Base-by-base conservation (phyloP, 2,888 invertebrate genomes). In the Sphecodes monilicornis region DNA sequence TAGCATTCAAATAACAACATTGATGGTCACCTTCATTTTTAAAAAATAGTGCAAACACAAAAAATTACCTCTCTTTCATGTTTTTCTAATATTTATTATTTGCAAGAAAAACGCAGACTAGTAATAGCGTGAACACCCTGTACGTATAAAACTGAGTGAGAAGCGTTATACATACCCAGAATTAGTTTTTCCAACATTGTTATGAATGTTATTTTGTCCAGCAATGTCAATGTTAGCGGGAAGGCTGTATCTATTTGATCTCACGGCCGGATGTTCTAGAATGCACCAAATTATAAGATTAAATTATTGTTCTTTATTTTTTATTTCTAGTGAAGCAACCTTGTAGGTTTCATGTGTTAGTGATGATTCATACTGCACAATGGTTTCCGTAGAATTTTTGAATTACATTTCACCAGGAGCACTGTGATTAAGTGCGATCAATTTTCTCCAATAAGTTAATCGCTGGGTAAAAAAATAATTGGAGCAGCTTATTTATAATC, bases 221-320 rank as follows among this genome's bases (percentile, higher is more conserved):
- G 88, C 90, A 3, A 88, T 90, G n/a, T 93, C 93, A 39, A 84
- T 79, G 70, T 84, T 90, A 5, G 93, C 78, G 10, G 92, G 90
- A 81, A 92, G 70, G 75, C 88, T 91, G 74, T 93, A 93, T 86
- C 91, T 90, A 73, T 88, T 92, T 29, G 82, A 83, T 77, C 91
- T 90, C 13, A 90, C 80, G 32, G 93, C 93, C 80, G 93, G 92
- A 43, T 86, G 85, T 87, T 93, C 94, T 94, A 87, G 0, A 88
- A 90, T 39, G 76, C n/a, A 72, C 10, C 41, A 76, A 82, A 85
- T 80, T 81, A 71, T 68, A n/a, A 36, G 16, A 66, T 32, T 18
- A 22, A 22, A 66, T n/a, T 11, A 1, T 36, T 36, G 5, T 4
- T 4, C 22, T 8, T 11, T 22, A 22, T 66, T 22, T 18, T 60